Evolutionary conservation across 1,140 invertebrate genomes (phyloP).

Genomic region (Heliconius congener): DNA sequence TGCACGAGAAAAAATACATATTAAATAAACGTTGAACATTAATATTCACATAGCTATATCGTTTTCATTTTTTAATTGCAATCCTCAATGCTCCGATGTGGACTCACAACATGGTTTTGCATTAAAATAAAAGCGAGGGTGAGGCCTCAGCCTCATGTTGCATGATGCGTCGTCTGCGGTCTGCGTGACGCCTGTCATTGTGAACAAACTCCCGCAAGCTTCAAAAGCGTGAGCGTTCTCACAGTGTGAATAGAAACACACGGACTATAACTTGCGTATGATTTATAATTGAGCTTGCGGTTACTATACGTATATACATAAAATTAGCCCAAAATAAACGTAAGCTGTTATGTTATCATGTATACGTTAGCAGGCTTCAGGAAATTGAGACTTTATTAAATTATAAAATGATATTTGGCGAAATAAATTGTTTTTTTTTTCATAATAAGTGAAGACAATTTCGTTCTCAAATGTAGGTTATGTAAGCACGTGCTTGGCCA

Average conservation of each 20-base stretch:
- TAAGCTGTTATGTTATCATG: too few species aligned
- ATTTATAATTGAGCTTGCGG: neutral
- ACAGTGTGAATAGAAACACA: slow-evolving; percentile 37
- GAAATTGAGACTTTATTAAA: too few species aligned
- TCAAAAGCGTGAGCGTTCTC: slow-evolving; percentile 23
- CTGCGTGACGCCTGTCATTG: slow-evolving; percentile 21
- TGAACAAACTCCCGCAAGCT: slow-evolving; percentile 34
- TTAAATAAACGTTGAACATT: neutral
- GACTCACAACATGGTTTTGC: slow-evolving; percentile 20
- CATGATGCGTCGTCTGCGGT: slow-evolving; percentile 29
- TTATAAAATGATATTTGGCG: too few species aligned
- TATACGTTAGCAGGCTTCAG: too few species aligned
- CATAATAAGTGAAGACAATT: too few species aligned
- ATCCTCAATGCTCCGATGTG: neutral
- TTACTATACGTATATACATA: neutral
- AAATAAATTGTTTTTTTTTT: too few species aligned
- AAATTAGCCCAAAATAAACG: neutral
- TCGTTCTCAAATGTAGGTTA: too few species aligned
- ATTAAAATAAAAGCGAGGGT: slow-evolving; percentile 37
- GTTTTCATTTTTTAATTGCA: neutral
- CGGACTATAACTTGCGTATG: slow-evolving; percentile 4
- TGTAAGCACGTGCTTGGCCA: too few species aligned
- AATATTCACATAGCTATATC: neutral
- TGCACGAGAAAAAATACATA: neutral
- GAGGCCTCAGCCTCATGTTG: neutral